phyloP scores from a whole-genome alignment of 2,113 vertebrate genomes.

The Pogonocichla stellata region DNA sequence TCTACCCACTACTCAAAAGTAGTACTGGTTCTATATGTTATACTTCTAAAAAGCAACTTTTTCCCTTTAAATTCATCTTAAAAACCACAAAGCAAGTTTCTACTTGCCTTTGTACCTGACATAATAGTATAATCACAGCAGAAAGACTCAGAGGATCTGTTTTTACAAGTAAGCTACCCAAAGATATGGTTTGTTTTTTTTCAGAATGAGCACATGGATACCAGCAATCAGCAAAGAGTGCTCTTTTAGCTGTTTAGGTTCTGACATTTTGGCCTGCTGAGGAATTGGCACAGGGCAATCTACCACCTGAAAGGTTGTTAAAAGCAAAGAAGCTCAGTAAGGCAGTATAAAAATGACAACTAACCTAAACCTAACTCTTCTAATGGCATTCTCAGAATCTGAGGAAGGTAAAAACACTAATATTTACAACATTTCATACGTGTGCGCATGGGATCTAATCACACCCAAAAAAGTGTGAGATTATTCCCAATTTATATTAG shows the following conservation, averaged over 20 bases:
- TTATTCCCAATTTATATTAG: neutral
- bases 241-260: neutral
- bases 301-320: neutral
- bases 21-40: neutral
- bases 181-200: neutral
- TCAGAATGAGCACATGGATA: neutral
- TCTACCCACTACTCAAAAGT: neutral
- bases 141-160: neutral
- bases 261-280: neutral
- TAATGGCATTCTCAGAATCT: neutral
- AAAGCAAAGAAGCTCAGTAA: neutral
- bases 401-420: neutral
- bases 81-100: neutral
- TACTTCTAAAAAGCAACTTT: neutral
- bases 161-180: neutral
- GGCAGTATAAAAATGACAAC: neutral
- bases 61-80: neutral
- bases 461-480: neutral
- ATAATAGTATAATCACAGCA: neutral
- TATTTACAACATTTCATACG: neutral
- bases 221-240: neutral
- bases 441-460: neutral
- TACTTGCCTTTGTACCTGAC: neutral
- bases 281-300: neutral
- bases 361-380: neutral